phyloP scores from a whole-genome alignment of 2,113 vertebrate genomes.

The Tetrax tetrax region DNA sequence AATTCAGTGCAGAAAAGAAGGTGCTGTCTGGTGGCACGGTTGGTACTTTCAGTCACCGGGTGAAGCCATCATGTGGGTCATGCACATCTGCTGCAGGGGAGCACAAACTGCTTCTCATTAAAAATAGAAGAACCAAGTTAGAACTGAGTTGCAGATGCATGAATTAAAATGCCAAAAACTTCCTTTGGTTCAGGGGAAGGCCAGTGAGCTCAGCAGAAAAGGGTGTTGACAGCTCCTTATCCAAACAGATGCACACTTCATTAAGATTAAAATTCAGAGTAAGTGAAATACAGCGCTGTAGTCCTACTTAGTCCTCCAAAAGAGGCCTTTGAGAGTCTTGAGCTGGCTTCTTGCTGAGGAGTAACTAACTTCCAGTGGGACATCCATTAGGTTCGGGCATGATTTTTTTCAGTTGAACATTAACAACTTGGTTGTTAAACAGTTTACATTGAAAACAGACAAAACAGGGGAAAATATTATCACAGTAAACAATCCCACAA shows the following conservation, averaged over 20 bases:
- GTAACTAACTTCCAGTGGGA: not conserved
- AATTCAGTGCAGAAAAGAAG: not conserved
- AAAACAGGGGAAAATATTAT: not conserved
- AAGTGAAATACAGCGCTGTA: not conserved
- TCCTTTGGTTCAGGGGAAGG: not conserved
- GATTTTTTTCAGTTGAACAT: not conserved
- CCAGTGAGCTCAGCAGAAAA: not conserved
- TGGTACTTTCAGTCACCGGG: not conserved
- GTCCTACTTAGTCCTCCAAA: not conserved
- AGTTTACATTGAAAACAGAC: not conserved
- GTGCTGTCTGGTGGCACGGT: not conserved
- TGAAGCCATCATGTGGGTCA: not conserved
- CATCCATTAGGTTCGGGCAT: not conserved
- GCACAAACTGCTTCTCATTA: not conserved
- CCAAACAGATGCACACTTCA: not conserved
- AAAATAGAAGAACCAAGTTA: not conserved
- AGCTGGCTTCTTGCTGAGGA: not conserved
- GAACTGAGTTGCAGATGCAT: not conserved
- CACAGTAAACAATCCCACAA: not conserved
- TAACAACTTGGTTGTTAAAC: not conserved
- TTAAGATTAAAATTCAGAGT: not conserved
- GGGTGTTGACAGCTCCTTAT: not conserved
- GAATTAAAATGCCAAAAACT: not conserved
- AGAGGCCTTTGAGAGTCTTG: not conserved
- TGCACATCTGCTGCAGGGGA: not conserved